phyloP scores from a whole-genome alignment of 2,113 vertebrate species.

The Motacilla alba region DNA sequence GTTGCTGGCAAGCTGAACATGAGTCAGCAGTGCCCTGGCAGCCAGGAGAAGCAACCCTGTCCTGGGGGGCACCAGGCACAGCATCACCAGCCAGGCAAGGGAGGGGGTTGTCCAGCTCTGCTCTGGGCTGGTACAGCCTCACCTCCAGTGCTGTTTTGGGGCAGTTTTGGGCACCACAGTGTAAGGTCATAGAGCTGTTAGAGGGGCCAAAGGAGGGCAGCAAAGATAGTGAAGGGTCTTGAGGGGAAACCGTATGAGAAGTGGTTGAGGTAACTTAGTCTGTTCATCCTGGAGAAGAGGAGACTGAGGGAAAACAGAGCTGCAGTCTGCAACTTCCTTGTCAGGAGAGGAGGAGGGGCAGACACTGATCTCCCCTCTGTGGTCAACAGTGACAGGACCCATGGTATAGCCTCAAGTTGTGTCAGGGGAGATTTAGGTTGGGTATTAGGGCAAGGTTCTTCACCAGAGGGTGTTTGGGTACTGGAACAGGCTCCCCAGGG shows the following conservation, averaged over 20 bases:
- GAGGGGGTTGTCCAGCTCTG: neutral
- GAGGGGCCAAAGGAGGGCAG: neutral
- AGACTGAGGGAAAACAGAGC: neutral
- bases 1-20: accelerated
- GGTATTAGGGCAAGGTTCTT: neutral
- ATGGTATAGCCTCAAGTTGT: neutral
- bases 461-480: neutral
- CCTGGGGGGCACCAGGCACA: neutral
- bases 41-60: neutral
- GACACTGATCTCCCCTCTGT: neutral
- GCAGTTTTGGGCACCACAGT: neutral
- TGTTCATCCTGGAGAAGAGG: neutral
- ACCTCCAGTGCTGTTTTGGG: accelerated
- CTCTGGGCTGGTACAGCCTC: accelerated
- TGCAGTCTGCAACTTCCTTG: neutral
- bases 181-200: neutral
- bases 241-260: accelerated
- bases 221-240: neutral
- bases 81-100: accelerated
- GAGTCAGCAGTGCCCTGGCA: neutral
- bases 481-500: neutral
- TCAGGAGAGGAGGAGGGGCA: neutral
- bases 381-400: neutral
- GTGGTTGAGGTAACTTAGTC: neutral
- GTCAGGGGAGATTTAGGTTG: no score